Percentiles rank a stretch among this genome's conserved stretches.
Evolutionary conservation across 2,113 vertebrate genomes (phyloP).

Genomic region (Plecotus auritus): DNA sequence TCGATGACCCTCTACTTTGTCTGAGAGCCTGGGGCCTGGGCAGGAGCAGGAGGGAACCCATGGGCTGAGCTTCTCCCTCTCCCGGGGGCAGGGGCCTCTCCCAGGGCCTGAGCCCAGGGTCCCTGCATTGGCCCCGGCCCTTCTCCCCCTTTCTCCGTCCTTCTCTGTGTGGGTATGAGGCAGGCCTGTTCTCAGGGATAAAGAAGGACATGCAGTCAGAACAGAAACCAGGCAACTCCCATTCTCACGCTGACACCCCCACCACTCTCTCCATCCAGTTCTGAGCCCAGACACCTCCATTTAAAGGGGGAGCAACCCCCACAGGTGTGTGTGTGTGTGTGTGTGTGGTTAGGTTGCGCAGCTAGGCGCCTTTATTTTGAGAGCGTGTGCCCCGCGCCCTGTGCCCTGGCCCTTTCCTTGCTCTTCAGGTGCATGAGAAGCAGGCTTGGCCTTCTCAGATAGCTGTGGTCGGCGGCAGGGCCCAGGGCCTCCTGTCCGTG

Average conservation of each 20-base stretch:
- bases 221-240: background rate
- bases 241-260: background rate
- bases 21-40: background rate
- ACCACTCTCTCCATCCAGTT: background rate
- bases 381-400: background rate
- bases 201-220: background rate
- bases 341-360: background rate
- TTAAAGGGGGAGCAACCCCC: background rate
- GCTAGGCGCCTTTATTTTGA: background rate
- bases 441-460: background rate
- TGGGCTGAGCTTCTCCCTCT: background rate
- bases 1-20: background rate
- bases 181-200: background rate
- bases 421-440: background rate
- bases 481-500: too few species aligned
- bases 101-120: background rate
- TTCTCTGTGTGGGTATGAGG: background rate
- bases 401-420: background rate
- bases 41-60: background rate
- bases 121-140: background rate
- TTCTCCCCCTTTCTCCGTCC: background rate
- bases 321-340: background rate
- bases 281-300: background rate
- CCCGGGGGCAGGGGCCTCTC: background rate
- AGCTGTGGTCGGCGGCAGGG: background rate